Evolutionary conservation across 2,888 invertebrate genomes (phyloP).

Genomic region (Phyllotreta cruciferae): DNA sequence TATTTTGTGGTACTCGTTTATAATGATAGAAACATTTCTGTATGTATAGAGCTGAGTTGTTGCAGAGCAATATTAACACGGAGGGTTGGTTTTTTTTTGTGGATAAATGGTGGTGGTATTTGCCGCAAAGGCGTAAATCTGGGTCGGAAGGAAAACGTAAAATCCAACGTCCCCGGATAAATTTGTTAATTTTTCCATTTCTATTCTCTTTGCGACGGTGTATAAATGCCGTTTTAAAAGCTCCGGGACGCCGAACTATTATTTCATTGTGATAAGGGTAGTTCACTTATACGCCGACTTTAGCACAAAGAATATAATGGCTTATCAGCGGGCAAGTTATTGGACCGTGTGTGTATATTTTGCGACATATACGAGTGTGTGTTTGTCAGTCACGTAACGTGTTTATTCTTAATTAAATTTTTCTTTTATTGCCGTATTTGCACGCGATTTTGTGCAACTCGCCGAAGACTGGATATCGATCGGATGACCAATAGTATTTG

Average conservation of each 20-base stretch:
- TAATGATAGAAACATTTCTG: no score
- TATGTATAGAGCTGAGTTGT: no score
- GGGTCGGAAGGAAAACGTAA: no score
- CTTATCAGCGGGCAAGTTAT: slow-evolving; percentile 38
- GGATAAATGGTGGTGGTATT: no score
- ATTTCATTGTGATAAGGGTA: slow-evolving; percentile 29
- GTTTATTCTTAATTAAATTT: slow-evolving; percentile 49
- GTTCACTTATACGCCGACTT: slow-evolving; percentile 19
- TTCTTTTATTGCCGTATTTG: slow-evolving; percentile 45
- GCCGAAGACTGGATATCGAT: no score
- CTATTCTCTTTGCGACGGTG: slow-evolving; percentile 15
- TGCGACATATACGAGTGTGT: slow-evolving; percentile 38
- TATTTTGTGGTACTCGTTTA: no score
- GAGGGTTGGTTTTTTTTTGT: no score
- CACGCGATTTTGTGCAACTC: slow-evolving; percentile 42
- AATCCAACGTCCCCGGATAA: no score
- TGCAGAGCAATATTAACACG: no score
- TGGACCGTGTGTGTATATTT: slow-evolving; percentile 37
- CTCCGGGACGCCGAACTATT: slow-evolving; percentile 6
- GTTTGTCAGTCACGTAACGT: slow-evolving; percentile 46
- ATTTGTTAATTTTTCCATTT: slow-evolving; percentile 19
- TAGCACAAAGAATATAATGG: slow-evolving; percentile 25
- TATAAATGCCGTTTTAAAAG: slow-evolving; percentile 14
- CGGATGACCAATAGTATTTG: no score
- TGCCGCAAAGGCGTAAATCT: no score